These are phyloP conservation scores for Cryptocephalus primarius DNA, from an alignment of 2,888 invertebrate species.

Conservation along the genomic window DNA sequence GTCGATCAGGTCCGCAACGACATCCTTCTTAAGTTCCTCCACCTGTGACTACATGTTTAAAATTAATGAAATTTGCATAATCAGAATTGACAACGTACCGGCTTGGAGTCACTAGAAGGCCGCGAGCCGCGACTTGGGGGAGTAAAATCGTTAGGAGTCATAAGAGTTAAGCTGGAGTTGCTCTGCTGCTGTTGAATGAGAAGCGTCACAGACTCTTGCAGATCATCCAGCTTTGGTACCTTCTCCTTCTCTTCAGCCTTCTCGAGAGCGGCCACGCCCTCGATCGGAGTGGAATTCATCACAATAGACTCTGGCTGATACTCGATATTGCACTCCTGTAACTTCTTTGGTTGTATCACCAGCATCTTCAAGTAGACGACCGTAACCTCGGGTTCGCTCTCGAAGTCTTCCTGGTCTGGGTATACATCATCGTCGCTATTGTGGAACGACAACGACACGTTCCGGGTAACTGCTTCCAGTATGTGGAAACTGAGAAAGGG, in stretches of 20 bases:
- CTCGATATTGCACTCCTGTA: constrained; percentile 54
- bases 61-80: too few species aligned
- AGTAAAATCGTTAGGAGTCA: constrained; percentile 82
- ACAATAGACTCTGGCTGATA: constrained; percentile 27
- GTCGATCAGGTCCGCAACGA: constrained; percentile 25
- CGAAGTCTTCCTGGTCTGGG: constrained; percentile 45
- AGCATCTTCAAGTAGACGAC: constrained; percentile 51
- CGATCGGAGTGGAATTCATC: constrained; percentile 11
- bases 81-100: background rate
- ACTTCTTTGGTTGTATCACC: constrained; percentile 77
- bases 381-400: constrained; percentile 42
- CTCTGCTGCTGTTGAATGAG: constrained; percentile 32
- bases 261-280: constrained; percentile 3
- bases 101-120: background rate
- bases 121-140: constrained; percentile 38
- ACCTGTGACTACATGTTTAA: background rate
- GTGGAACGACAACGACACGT: constrained; percentile 35
- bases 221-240: constrained; percentile 30
- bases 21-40: constrained; percentile 3
- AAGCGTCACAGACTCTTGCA: constrained; percentile 32
- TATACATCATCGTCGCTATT: constrained; percentile 46
- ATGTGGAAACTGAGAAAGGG: constrained; percentile 85
- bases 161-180: constrained; percentile 49
- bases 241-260: constrained; percentile 17
- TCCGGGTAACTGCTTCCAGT: constrained; percentile 57